These are phyloP conservation scores for Actinia equina DNA, from an alignment of 64 coral and sea anemone genomes.

Conservation along the genomic window DNA sequence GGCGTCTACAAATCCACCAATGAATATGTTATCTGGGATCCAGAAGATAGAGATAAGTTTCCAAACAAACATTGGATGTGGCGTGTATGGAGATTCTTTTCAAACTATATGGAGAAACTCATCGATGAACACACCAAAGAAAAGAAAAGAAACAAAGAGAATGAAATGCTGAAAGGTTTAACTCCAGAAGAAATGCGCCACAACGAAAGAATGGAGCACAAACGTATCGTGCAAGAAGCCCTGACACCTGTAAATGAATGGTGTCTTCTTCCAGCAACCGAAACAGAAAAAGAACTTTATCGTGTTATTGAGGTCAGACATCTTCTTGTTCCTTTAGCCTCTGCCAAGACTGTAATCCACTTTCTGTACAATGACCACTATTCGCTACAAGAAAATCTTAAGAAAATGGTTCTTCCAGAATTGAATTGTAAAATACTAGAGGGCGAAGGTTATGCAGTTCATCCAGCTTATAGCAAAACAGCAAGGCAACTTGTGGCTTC, in stretches of 20 bases:
- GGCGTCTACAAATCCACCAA: background rate
- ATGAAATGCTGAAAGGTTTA: background rate
- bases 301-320: background rate
- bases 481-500: background rate
- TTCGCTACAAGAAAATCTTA: background rate
- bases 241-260: background rate
- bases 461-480: background rate
- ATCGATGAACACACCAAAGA: background rate
- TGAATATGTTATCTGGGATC: slow-evolving; percentile 20
- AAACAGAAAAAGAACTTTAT: background rate
- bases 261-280: background rate
- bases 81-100: slow-evolving; percentile 33
- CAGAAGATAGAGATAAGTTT: background rate
- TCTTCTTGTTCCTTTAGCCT: background rate
- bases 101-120: background rate
- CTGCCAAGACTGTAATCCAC: background rate
- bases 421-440: background rate
- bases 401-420: background rate
- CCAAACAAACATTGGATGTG: slow-evolving; percentile 1
- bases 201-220: background rate
- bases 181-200: background rate
- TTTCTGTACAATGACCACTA: too few species aligned
- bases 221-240: background rate
- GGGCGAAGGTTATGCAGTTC: background rate
- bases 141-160: background rate